Evolutionary conservation across 2,113 vertebrate species (phyloP), one percentile per base, ranked within the genome.

Genomic region (Epinephelus fuscoguttatus): DNA sequence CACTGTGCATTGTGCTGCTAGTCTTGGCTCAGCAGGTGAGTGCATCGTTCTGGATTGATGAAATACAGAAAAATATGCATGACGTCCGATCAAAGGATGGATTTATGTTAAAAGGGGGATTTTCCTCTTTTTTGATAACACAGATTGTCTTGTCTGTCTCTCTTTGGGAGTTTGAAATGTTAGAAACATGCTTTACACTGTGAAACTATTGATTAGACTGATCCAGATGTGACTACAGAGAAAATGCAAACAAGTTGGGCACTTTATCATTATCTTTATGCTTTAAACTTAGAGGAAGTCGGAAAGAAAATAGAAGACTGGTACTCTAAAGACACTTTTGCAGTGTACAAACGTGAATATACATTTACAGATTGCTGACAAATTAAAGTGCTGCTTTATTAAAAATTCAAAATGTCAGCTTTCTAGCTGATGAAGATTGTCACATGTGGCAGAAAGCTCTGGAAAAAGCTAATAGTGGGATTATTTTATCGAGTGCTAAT

Each of bases 21-120:
- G 3, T 93, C 37, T 15, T 86, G 53, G 7, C 62, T 71, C 88
- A 91, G 57, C 90, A 92, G 93, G 93, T 94, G 80, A 89, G 88
- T 75, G 37, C 7, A 52, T 5, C 0, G 1, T 23, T 11, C 9
- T 7, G 25, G 55, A 15, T 66, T 21, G 17, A 30, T 2, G 6
- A 73, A 73, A 30, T 30, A 8, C 6, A 0, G 13, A 12, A 33
- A 25, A 56, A 18, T n/a, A 52, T 18, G 37, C 45, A 15, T 21
- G 9, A 10, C 45, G n/a, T 63, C 25, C 10, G 6, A 9, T 66
- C 21, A 53, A 42, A 53, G 10, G 12, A 21, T 42, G 23, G 4
- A 18, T 64, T 52, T 13, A 19, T 21, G 6, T 69, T 37, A 10
- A 45, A 64, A 64, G 21, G n/a, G 5, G 23, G 14, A 17, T 63